Base-by-base conservation (phyloP, 2,888 invertebrate genomes). In the Sphaerophoria rueppellii region DNA sequence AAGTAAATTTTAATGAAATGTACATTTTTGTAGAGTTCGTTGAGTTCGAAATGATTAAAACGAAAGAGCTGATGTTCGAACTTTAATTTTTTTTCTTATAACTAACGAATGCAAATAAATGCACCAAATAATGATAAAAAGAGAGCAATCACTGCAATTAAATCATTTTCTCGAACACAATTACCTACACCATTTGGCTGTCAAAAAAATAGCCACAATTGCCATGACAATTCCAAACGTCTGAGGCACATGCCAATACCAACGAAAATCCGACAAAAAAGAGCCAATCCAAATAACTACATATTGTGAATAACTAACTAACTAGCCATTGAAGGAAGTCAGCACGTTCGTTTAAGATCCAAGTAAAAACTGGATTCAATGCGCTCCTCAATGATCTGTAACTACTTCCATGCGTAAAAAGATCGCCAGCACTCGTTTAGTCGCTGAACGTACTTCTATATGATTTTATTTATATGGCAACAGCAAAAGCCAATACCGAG, bases 321-420 rank as follows among this genome's bases (percentile, higher is more conserved):
- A 73, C 61, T 12, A 40, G 6, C 57, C 48, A 58, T 43, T 32
- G 57, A 67, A 67, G 60, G 60, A 67, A 65, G 46, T 54, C 40
- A 65, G 16, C 52, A 40, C 60, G 61, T 7, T 12, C 35, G 14
- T 65, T 61, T 14, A 32, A 63, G 55, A 50, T 16, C 24, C 24
- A 9, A 43, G 12, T 3, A 43, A 69, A 63, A 80, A 82, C 82
- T 82, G 78, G 82, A 78, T 82, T 78, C 24, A 24, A 2, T 24
- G 24, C 24, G 24, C 24, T 24, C 74, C 9, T 71, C 65, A 74
- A 73, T 73, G 82, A 63, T 61, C 16, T 57, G 57, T 48, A 55
- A 46, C 32, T 16, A 14, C 34, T 40, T 11, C 50, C 50, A 24
- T 24, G 60, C 37, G 67, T 82, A 54, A 32, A 71, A 70, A 24